phyloP scores from a whole-genome alignment of 2,113 vertebrate species.

The Neomonachus schauinslandi region DNA sequence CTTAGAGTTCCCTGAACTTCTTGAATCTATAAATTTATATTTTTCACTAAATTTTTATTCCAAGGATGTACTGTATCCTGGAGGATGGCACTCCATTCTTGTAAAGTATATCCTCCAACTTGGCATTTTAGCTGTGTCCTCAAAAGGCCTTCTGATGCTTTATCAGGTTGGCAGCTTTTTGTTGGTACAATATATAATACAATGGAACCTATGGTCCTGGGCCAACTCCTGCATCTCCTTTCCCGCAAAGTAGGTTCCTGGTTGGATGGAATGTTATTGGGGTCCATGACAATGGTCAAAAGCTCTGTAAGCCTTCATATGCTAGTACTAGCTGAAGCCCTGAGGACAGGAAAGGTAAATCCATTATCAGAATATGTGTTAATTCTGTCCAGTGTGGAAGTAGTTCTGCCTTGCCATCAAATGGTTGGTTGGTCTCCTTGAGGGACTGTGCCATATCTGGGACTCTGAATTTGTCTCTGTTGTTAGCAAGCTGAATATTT shows the following conservation, averaged over 20 bases:
- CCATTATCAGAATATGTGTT: background rate
- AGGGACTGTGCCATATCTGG: background rate
- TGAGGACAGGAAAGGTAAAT: background rate
- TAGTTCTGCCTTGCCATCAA: background rate
- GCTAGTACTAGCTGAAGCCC: background rate
- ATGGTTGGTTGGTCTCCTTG: background rate
- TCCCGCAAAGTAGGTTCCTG: background rate
- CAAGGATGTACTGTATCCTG: background rate
- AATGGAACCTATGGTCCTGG: background rate
- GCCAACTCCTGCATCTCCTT: background rate
- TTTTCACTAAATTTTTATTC: background rate
- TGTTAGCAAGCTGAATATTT: background rate
- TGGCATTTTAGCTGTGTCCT: background rate
- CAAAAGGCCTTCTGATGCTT: background rate
- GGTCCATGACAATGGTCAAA: background rate
- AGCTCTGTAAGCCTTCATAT: background rate
- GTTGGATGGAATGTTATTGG: background rate
- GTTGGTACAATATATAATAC: background rate
- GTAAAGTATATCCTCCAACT: background rate
- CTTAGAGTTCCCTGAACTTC: background rate
- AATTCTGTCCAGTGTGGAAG: background rate
- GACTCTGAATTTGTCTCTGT: background rate
- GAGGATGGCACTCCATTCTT: background rate
- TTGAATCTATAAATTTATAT: background rate
- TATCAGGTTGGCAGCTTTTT: background rate